Base-by-base conservation (phyloP, 2,113 vertebrate genomes). In the Corydoras maculifer region DNA sequence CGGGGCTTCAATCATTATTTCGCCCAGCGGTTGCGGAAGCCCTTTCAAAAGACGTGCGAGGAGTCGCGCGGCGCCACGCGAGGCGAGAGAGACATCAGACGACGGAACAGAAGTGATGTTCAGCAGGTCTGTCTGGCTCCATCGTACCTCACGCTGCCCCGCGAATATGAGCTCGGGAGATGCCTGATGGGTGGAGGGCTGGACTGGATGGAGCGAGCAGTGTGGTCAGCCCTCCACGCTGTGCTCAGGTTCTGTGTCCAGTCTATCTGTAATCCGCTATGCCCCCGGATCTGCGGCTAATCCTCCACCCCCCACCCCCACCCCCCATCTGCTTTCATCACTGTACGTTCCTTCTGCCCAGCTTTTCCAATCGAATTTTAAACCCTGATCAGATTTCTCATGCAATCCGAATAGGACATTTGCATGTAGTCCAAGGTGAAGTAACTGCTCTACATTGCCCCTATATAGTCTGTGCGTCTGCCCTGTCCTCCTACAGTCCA, bases 161-260 rank as follows among this genome's bases (percentile, higher is more conserved):
- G 76, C 72, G 70, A n/a, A 31, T 4, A 10, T 68, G 58, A 68
- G 65, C 70, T 49, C 62, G 59, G 70, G 54, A 59, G 62, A 65
- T 25, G 68, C 60, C 50, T 65, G 49, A 59, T 70, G 75, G 58
- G 79, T 65, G 74, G 59, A 70, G 69, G 75, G 81, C 80, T 43
- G 80, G 78, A 79, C 81, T 85, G 79, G 84, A 80, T 70, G 80
- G 76, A 75, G 75, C 73, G 53, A 70, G 61, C 67, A 12, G 67
- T 43, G 58, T 53, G 84, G 86, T 84, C 79, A 77, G 81, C 81
- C 79, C 82, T 73, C 78, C 81, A 81, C 81, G 80, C 77, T 82
- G 83, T 78, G 85, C 84, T 87, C 83, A 83, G 82, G 85, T 84
- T 85, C 82, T 76, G 74, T 80, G 78, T 85, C 79, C 84, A 84